A percentile compares a stretch with the other conserved stretches of the same genome.
These are phyloP conservation scores for Cotesia vestalis DNA, from an alignment of 1,140 invertebrate species.

Conservation along the genomic window DNA sequence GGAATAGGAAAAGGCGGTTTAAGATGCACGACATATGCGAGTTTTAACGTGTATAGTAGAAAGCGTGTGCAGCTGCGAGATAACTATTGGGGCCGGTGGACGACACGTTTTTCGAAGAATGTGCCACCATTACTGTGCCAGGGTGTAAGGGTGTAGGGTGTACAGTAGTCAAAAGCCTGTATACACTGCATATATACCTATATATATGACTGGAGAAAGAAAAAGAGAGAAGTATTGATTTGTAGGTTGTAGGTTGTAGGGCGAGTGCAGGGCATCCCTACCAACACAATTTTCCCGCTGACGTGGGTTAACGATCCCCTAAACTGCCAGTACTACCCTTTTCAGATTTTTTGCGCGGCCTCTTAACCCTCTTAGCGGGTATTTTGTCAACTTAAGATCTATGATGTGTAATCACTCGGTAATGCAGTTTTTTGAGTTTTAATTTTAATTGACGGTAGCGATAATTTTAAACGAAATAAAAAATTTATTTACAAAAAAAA, in stretches of 20 bases:
- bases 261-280: constrained; percentile 43
- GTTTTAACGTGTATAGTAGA: no score
- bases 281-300: constrained; percentile 11
- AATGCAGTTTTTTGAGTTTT: no score
- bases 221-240: constrained; percentile 59
- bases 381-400: no score
- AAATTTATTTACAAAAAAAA: no score
- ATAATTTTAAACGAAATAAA: no score
- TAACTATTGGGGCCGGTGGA: constrained; percentile 58
- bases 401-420: no score
- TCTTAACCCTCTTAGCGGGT: no score
- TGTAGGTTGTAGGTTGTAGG: constrained; percentile 43
- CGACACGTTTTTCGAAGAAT: constrained; percentile 59
- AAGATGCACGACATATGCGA: constrained; percentile 35
- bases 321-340: constrained; percentile 37
- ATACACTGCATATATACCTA: no score
- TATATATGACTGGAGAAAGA: constrained; percentile 1
- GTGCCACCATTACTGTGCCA: constrained; percentile 39
- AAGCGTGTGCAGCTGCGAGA: constrained; percentile 49
- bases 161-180: constrained; percentile 6
- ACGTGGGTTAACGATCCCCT: constrained; percentile 42
- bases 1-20: constrained; percentile 14
- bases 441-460: no score
- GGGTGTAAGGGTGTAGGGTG: not conserved
- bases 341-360: not conserved